Base-by-base conservation (phyloP, 2,888 invertebrate species). In the Calameuta pallipes region DNA sequence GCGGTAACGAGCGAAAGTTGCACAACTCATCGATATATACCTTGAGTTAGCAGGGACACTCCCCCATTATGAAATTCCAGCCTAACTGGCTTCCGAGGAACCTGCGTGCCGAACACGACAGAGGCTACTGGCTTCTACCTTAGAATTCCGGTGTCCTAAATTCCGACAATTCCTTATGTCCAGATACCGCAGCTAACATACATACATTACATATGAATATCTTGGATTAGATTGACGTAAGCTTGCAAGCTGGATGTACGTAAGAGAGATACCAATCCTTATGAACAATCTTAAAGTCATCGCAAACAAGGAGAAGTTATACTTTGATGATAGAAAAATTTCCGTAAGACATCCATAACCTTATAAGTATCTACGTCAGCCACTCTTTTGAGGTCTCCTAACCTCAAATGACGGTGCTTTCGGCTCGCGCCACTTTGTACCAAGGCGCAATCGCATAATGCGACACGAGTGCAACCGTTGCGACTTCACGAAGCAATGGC, bases 41-140 rank as follows among this genome's bases (percentile, higher is more conserved):
- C 23, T 23, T 56, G 74, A 79, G 80, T 80, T 31, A 71, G 71
- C 79, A 56, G 56, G 81, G n/a, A 33, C 33, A 69, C 69, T 70
- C 76, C 81, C 82, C 84, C 81, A 82, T 85, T 86, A 83, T 82
- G 82, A 81, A 85, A 86, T 87, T 85, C 83, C 85, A 82, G 76
- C 80, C 83, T 85, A 85, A 85, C 82, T 78, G 83, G 84, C 86
- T 87, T 85, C 83, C 84, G 83, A 83, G 80, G 71, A 34, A 12
- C 71, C 13, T 34, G 71, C 71, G 71, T 31, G 31, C 34, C 71
- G 12, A 71, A 71, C 31, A 31, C 71, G 31, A 56, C 23, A 56
- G 56, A 56, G 56, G 23, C 56, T 23, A 56, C 23, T 56, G 56
- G 23, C 56, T 56, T 56, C 56, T 56, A 56, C 56, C 9, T 23